Evolutionary conservation across 2,888 invertebrate species (phyloP), one percentile per base, ranked within the genome.

Genomic region (Lobophora halterata): DNA sequence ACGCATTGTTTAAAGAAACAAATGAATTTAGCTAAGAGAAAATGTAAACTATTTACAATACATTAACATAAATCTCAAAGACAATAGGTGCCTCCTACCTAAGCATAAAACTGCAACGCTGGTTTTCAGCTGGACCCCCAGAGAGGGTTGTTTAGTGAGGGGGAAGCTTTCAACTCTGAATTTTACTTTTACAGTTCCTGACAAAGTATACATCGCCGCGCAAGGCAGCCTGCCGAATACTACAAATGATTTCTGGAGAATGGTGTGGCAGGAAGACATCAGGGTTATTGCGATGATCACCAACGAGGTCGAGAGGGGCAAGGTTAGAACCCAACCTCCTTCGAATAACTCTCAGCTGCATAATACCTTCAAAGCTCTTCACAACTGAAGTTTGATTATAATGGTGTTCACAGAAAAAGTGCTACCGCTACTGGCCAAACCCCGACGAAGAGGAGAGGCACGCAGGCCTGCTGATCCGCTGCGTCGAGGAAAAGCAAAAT

Each of bases 281-380:
- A 90, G 96, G 32, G 95, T 99, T 28, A 97, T 99, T 64, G 98
- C 98, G 27, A 99, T 99, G 98, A 97, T 98, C 57, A 98, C 98
- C 52, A 98, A 97, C 86, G 97, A 98, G 86, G 92, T 95, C 49
- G 99, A 99, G 80, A 90, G 97, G 55, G 96, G 96, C 61, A 96
- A 95, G 86, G 92, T 92, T 51, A 26, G 43, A 33, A 4, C 11
- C 10, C 6, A 5, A 23, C 4, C 2, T n/a, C n/a, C n/a, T n/a
- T n/a, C n/a, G n/a, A n/a, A n/a, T n/a, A n/a, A n/a, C n/a, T n/a
- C n/a, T n/a, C n/a, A n/a, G n/a, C n/a, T n/a, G n/a, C n/a, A n/a
- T n/a, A n/a, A n/a, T n/a, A n/a, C n/a, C n/a, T n/a, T n/a, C n/a
- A n/a, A n/a, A n/a, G n/a, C n/a, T n/a, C n/a, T n/a, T n/a, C n/a